Evolutionary conservation across 1,140 invertebrate species (phyloP).

Genomic region (Bathynomus jamesi): DNA sequence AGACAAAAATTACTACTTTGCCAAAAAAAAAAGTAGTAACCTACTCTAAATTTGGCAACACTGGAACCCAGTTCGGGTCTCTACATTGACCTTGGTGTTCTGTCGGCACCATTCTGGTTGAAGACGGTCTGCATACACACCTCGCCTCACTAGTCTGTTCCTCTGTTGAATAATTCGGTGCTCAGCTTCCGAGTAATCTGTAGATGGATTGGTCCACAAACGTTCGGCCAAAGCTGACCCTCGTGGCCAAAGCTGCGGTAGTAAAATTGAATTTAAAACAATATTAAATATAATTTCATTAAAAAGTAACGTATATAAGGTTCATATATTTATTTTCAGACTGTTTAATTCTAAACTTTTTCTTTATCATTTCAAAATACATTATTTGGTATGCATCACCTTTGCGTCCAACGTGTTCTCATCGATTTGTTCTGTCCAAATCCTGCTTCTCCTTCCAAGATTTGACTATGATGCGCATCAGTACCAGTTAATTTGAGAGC

Average conservation of each 20-base stretch:
- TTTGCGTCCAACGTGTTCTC: constrained; percentile 40
- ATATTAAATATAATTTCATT: no score
- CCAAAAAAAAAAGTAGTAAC: no score
- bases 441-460: constrained; percentile 65
- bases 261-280: no score
- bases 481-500: constrained; percentile 13
- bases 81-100: no score
- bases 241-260: constrained; percentile 32
- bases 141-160: constrained; percentile 58
- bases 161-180: constrained; percentile 62
- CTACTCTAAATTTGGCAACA: no score
- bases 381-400: no score
- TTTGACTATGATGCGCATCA: constrained; percentile 37
- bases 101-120: constrained; percentile 74
- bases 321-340: no score
- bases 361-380: no score
- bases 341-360: no score
- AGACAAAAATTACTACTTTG: no score
- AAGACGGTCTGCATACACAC: constrained; percentile 58
- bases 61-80: no score
- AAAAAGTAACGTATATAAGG: no score
- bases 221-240: constrained; percentile 61
- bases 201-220: constrained; percentile 64
- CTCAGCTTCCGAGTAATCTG: constrained; percentile 51
- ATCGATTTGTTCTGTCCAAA: constrained; percentile 74